Conservation (phyloP, 2,113 vertebrate species). For the Bettongia penicillata region DNA sequence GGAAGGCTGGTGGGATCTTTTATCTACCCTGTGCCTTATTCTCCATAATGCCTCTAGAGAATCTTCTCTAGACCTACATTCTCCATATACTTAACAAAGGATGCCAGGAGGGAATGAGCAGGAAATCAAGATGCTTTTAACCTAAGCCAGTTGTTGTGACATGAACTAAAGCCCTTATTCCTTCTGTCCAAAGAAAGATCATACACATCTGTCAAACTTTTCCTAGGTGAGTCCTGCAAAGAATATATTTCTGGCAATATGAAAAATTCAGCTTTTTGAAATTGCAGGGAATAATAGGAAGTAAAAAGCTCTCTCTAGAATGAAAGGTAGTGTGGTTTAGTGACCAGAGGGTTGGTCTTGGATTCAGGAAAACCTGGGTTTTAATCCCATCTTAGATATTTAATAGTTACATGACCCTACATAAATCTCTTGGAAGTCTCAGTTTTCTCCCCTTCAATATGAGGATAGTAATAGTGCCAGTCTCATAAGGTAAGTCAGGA, state of each 20-base stretch:
- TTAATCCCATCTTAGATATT: background rate
- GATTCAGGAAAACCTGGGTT: background rate
- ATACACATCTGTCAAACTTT: background rate
- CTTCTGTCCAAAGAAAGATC: background rate
- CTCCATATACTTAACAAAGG: background rate
- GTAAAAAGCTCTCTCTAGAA: accelerated
- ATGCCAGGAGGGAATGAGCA: background rate
- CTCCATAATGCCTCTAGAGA: background rate
- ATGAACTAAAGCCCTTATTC: background rate
- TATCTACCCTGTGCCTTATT: background rate
- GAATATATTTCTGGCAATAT: background rate
- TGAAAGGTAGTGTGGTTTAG: background rate
- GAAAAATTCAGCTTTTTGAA: background rate
- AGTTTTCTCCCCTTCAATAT: background rate
- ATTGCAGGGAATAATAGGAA: background rate
- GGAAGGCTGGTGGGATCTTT: background rate
- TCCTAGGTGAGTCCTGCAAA: background rate
- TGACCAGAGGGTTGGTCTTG: background rate
- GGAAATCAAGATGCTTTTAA: background rate
- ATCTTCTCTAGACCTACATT: background rate
- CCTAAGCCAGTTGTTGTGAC: background rate
- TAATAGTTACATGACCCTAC: background rate
- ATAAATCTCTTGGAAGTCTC: background rate
- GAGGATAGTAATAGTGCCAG: background rate
- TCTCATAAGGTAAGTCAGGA: background rate